Base-by-base conservation (phyloP, 2,113 vertebrate species). In the Alosa alosa region DNA sequence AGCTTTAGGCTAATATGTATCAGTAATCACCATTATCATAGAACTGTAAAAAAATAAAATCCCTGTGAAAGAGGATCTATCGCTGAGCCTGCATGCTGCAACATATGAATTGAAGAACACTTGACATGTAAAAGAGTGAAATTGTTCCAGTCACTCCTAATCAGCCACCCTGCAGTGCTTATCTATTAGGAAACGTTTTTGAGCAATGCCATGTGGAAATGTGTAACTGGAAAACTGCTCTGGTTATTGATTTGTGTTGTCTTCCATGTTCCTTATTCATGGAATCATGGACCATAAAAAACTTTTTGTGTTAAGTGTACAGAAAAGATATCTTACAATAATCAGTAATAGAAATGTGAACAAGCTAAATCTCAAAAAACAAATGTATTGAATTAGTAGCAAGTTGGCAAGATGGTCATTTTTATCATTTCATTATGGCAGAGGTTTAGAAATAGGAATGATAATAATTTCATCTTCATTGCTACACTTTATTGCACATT, bases 51-150 rank as follows among this genome's bases (percentile, higher is more conserved):
- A 88, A 83, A 90, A 78, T 39, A 39, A 36, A 90, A 90, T 81
- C 86, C 89, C 75, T 86, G 89, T 92, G 91, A 88, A 91, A 90
- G 83, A 90, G 91, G 87, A 93, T 95, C 95, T 95, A 95, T 96
- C 31, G 55, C 55, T 78, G 72, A 39, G 13, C 3, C 31, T 36
- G 94, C 96, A 96, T 92, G 87, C 91, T 92, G 95, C 96, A 96
- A 96, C 95, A 94, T 96, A 95, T 96, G 94, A 94, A 96, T 97
- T 96, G 96, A 93, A 94, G 95, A 96, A 96, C 94, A 93, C 91
- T 96, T 93, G 93, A 90, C 93, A 96, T 95, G 95, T 95, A 95
- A 95, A 96, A 93, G 92, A 92, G 86, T 91, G 85, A 84, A 85
- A 88, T 91, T 91, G 86, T 87, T 91, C 86, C 84, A 84, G 90